phyloP scores from a whole-genome alignment of 2,888 invertebrate species.

The Actias luna region DNA sequence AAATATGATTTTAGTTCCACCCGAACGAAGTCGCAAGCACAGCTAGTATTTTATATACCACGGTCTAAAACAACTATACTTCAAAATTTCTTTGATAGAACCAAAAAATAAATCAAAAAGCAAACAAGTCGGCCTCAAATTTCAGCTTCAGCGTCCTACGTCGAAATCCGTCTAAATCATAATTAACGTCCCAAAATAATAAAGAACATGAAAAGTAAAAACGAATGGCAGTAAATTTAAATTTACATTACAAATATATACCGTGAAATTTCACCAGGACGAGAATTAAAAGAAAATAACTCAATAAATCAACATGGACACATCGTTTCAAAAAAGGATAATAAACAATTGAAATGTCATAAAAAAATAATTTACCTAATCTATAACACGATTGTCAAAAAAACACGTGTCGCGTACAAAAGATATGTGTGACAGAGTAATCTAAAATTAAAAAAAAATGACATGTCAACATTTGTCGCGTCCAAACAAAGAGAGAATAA shows the following conservation, averaged over 20 bases:
- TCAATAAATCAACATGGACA: not conserved
- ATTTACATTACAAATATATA: not conserved
- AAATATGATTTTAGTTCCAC: too few species aligned
- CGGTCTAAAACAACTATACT: too few species aligned
- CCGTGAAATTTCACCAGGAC: not conserved
- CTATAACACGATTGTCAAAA: slow-evolving; percentile 28
- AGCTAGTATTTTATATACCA: too few species aligned
- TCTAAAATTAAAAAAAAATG: slow-evolving; percentile 52
- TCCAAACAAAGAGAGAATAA: slow-evolving; percentile 78
- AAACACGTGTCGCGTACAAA: slow-evolving; percentile 30
- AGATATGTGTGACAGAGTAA: slow-evolving; percentile 20
- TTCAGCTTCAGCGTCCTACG: not conserved
- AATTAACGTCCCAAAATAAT: not conserved
- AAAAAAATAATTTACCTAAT: slow-evolving; percentile 20
- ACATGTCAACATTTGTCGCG: slow-evolving; percentile 71
- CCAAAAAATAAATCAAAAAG: too few species aligned
- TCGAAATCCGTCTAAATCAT: not conserved
- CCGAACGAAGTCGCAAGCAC: too few species aligned
- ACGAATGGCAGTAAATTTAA: not conserved
- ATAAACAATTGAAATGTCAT: not conserved
- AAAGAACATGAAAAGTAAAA: not conserved
- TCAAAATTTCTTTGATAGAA: too few species aligned
- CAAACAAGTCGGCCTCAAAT: too few species aligned
- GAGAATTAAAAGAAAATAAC: not conserved
- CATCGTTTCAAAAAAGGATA: not conserved